phyloP scores from a whole-genome alignment of 1,140 invertebrate genomes.

The Calycopis cecrops region DNA sequence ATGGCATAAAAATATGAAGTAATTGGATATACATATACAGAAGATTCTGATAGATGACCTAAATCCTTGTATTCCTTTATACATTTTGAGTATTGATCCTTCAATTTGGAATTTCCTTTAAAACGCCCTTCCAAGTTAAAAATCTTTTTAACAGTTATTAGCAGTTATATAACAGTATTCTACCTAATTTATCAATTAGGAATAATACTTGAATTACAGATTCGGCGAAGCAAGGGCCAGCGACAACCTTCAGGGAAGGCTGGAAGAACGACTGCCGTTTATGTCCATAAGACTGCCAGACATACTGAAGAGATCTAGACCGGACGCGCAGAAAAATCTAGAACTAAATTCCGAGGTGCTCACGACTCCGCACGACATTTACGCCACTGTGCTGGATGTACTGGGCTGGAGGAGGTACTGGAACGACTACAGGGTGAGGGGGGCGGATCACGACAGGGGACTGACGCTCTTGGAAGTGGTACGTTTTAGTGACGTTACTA shows the following conservation, averaged over 20 bases:
- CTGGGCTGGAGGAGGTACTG: conserved; percentile 77
- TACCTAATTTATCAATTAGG: too few relatives aligned
- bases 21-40: too few relatives aligned
- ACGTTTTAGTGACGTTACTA: conserved; percentile 34
- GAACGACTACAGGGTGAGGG: conserved; percentile 54
- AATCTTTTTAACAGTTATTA: too few relatives aligned
- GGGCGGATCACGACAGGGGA: conserved; percentile 76
- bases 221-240: conserved; percentile 89
- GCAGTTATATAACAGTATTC: too few relatives aligned
- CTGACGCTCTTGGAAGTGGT: conserved; percentile 85
- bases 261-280: conserved; percentile 91
- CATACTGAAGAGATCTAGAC: too few relatives aligned
- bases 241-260: conserved; percentile 90
- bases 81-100: too few relatives aligned
- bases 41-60: too few relatives aligned
- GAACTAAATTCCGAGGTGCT: conserved; percentile 81
- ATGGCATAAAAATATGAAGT: too few relatives aligned
- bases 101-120: too few relatives aligned
- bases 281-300: conserved; percentile 89
- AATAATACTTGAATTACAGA: conserved; percentile 59
- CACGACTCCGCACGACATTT: conserved; percentile 88
- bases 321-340: conserved; percentile 81
- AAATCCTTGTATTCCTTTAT: too few relatives aligned
- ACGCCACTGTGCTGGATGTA: conserved; percentile 82
- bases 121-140: too few relatives aligned